Evolutionary conservation across 2,113 vertebrate genomes (phyloP).

Genomic region (Anser brachyrhynchus): DNA sequence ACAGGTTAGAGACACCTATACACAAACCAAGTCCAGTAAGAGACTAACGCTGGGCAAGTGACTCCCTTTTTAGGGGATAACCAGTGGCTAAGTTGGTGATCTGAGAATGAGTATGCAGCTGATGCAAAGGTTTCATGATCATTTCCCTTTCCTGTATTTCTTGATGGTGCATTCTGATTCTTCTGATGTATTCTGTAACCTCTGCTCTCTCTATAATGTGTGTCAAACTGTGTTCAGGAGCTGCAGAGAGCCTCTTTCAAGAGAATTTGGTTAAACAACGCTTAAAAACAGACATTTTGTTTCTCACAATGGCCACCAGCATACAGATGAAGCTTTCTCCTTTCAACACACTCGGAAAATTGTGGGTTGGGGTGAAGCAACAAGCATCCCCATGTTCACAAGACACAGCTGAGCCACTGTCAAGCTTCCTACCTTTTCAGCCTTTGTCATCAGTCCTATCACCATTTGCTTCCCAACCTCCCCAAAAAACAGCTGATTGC

Average conservation of each 20-base stretch:
- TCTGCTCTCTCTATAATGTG: neutral
- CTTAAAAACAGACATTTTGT: neutral
- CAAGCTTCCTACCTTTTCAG: constrained; percentile 87
- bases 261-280: neutral
- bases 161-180: neutral
- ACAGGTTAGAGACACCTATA: neutral
- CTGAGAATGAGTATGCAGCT: neutral
- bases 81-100: neutral
- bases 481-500: constrained; percentile 91
- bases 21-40: neutral
- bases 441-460: constrained; percentile 90
- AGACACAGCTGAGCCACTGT: neutral
- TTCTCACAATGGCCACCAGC: neutral
- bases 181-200: neutral
- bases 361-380: neutral
- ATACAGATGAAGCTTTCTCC: neutral
- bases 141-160: neutral
- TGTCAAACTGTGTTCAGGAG: neutral
- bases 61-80: neutral
- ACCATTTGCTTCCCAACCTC: constrained; percentile 98
- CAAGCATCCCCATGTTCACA: neutral
- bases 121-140: neutral
- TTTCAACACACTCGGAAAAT: neutral
- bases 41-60: neutral
- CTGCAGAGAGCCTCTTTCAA: neutral